Evolutionary conservation across 2,888 invertebrate species (phyloP).

Genomic region (Uloborus plumipes): DNA sequence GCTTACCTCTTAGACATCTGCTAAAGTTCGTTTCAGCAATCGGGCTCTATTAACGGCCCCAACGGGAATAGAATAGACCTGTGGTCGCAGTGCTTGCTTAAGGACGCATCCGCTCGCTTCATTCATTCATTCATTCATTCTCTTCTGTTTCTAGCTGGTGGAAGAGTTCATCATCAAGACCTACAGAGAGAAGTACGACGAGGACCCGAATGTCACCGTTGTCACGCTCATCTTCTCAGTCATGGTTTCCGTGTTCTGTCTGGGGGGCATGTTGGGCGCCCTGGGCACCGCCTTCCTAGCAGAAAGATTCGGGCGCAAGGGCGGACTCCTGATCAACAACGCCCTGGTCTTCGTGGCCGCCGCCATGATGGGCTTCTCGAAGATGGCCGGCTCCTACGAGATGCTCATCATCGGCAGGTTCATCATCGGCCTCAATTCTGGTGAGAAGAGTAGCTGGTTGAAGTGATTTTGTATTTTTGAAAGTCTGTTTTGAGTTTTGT

Average conservation of each 20-base stretch:
- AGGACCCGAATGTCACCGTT: constrained; percentile 69
- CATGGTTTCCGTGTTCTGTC: constrained; percentile 84
- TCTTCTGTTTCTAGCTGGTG: constrained; percentile 77
- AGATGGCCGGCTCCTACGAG: constrained; percentile 79
- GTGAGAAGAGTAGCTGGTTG: constrained; percentile 66
- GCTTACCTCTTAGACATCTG: too few species aligned
- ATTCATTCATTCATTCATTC: too few species aligned
- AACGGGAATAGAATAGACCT: too few species aligned
- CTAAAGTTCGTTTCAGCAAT: too few species aligned
- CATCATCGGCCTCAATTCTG: constrained; percentile 83
- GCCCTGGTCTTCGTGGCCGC: constrained; percentile 80
- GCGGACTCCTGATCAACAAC: constrained; percentile 85
- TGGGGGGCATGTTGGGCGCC: constrained; percentile 90
- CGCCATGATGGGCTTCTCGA: constrained; percentile 78
- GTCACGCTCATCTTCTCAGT: constrained; percentile 82
- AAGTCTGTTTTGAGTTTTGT: too few species aligned
- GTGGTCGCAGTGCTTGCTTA: too few species aligned
- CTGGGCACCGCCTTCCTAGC: constrained; percentile 78
- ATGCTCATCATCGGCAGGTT: constrained; percentile 84
- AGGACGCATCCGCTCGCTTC: too few species aligned
- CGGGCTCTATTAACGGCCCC: too few species aligned
- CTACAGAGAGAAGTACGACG: constrained; percentile 74
- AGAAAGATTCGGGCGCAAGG: constrained; percentile 78
- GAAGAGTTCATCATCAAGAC: constrained; percentile 79
- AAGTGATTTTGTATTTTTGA: too few species aligned